A percentile compares a stretch with the other conserved stretches of the same genome.
Conservation (phyloP, 1,140 invertebrate species). For the Pseudachorutes palmiensis region DNA sequence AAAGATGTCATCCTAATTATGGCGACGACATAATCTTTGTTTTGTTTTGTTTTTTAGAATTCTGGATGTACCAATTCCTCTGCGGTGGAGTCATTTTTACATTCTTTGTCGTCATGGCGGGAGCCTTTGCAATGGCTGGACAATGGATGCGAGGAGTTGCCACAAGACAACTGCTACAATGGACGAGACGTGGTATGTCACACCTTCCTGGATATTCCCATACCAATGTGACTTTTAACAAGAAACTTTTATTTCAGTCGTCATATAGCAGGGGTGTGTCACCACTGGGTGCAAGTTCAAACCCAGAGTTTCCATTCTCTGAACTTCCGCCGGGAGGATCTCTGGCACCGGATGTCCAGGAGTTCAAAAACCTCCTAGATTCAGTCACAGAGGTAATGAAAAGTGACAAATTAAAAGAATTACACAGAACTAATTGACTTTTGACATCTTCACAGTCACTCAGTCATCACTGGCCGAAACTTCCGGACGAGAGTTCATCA, state of each 20-base stretch:
- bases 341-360: background rate
- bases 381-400: background rate
- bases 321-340: background rate
- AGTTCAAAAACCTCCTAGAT: background rate
- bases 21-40: background rate
- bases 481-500: background rate
- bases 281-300: constrained; percentile 14
- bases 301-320: constrained; percentile 17
- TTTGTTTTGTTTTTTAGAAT: background rate
- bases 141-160: constrained; percentile 15
- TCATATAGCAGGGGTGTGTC: background rate
- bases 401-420: no score
- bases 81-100: constrained; percentile 6
- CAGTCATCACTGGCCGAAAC: background rate
- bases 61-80: constrained; percentile 3
- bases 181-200: constrained; percentile 7
- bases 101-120: constrained; percentile 8
- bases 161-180: constrained; percentile 17
- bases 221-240: background rate
- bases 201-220: no score
- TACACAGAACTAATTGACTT: background rate
- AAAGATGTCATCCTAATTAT: background rate
- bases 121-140: constrained; percentile 19
- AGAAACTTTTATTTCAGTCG: background rate
- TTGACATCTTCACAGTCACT: background rate